A percentile compares a stretch with the other conserved stretches of the same genome.
phyloP scores from a whole-genome alignment of 1,140 invertebrate genomes.

The Drosophila takahashii region DNA sequence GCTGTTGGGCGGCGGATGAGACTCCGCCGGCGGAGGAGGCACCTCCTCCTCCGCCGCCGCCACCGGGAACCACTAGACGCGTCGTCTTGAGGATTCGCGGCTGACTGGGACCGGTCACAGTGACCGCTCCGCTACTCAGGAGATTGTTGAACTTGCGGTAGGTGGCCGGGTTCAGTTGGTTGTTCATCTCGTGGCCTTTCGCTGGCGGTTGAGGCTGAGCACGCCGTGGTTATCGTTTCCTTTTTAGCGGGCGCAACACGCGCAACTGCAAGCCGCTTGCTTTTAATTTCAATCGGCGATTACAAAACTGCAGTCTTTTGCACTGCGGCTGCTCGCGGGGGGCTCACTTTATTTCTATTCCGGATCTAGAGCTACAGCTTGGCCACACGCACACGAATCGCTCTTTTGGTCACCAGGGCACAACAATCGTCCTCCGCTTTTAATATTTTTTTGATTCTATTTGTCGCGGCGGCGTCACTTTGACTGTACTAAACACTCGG shows the following conservation, averaged over 20 bases:
- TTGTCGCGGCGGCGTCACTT: constrained; percentile 79
- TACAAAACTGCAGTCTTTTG: constrained; percentile 18
- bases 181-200: constrained; percentile 65
- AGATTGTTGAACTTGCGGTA: constrained; percentile 84
- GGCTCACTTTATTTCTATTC: constrained; percentile 8
- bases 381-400: constrained; percentile 14
- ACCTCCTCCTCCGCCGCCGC: constrained; percentile 40
- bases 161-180: constrained; percentile 78
- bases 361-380: neutral
- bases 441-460: constrained; percentile 58
- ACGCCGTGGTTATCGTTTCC: constrained; percentile 36
- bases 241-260: constrained; percentile 47
- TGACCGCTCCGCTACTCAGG: constrained; percentile 82
- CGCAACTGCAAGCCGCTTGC: constrained; percentile 54
- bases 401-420: constrained; percentile 38
- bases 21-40: neutral
- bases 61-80: constrained; percentile 52
- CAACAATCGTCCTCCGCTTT: constrained; percentile 55
- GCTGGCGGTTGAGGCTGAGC: neutral
- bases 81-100: constrained; percentile 78
- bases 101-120: constrained; percentile 80
- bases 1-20: constrained; percentile 11
- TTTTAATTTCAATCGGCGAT: constrained; percentile 32
- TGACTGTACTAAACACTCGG: constrained; percentile 77
- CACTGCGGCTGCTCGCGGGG: neutral